Evolutionary conservation across 2,888 invertebrate species (phyloP).

Genomic region (Cephonodes hylas): DNA sequence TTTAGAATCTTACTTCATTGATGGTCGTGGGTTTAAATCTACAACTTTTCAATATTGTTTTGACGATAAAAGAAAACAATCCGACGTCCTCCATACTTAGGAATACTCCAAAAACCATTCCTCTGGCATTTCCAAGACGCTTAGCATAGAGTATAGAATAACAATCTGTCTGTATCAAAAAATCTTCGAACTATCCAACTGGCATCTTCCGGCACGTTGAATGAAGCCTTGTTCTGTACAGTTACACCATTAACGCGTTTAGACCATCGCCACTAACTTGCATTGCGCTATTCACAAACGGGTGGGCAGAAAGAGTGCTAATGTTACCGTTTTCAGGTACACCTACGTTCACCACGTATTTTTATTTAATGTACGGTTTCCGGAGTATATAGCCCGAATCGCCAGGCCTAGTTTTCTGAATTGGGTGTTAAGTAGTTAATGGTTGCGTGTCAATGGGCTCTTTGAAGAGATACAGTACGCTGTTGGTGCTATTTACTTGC

Average conservation of each 20-base stretch:
- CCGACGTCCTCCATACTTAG: too few relatives aligned
- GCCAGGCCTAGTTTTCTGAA: not conserved
- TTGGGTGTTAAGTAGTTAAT: not conserved
- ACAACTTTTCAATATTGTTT: too few relatives aligned
- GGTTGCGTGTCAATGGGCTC: not conserved
- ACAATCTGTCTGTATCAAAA: too few relatives aligned
- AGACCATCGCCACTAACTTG: not conserved
- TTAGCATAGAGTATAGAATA: too few relatives aligned
- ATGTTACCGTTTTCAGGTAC: constrained; percentile 27
- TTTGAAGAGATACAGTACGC: not conserved
- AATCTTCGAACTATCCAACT: too few relatives aligned
- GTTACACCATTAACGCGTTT: not conserved
- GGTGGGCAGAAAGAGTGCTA: constrained; percentile 38
- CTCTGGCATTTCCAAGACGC: too few relatives aligned
- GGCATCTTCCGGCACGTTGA: not conserved
- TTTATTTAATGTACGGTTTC: not conserved
- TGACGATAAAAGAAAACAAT: too few relatives aligned
- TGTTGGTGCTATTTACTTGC: not conserved
- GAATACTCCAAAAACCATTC: too few relatives aligned
- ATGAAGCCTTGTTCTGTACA: not conserved
- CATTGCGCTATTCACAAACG: not conserved
- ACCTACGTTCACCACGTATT: not conserved
- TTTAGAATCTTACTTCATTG: too few relatives aligned
- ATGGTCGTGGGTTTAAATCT: too few relatives aligned
- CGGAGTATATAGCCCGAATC: not conserved